Evolutionary conservation across 2,113 vertebrate species (phyloP).

Genomic region (Ceyx margarethae): DNA sequence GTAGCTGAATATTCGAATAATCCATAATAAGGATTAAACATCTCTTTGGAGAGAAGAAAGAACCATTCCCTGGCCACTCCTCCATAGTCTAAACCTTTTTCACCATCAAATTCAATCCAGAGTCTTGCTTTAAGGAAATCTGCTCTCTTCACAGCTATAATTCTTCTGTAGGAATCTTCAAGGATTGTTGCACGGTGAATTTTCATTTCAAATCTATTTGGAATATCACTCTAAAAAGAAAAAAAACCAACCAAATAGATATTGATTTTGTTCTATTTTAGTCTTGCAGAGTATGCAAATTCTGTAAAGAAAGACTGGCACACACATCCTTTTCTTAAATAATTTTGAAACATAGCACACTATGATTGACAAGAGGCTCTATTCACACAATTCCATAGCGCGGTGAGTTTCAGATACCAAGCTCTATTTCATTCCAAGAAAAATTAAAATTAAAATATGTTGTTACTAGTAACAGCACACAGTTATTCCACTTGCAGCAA

Average conservation of each 20-base stretch:
- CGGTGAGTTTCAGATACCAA: neutral
- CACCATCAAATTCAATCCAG: conserved; percentile 98
- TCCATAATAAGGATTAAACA: conserved; percentile 99
- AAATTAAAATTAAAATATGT: neutral
- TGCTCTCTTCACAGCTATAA: conserved; percentile 88
- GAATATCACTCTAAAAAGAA: conserved; percentile 86
- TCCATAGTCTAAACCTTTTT: conserved; percentile 96
- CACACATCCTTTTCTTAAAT: neutral
- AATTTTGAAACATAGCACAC: neutral
- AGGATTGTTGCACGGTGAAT: conserved; percentile 87
- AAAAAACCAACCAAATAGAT: neutral
- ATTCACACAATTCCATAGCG: neutral
- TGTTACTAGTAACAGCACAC: neutral
- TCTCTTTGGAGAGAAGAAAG: conserved; percentile 98
- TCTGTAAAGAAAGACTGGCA: neutral
- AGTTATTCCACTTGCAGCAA: neutral
- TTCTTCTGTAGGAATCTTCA: conserved; percentile 94
- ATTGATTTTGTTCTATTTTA: neutral
- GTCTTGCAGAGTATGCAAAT: neutral
- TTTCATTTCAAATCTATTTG: conserved; percentile 96
- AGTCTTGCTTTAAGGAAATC: conserved; percentile 94
- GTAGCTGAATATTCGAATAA: conserved; percentile 98
- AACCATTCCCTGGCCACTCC: conserved; percentile 97
- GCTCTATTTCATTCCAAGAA: neutral
- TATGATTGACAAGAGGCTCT: neutral